phyloP scores from a whole-genome alignment of 1,140 invertebrate species.

The Psilanteris sp. region DNA sequence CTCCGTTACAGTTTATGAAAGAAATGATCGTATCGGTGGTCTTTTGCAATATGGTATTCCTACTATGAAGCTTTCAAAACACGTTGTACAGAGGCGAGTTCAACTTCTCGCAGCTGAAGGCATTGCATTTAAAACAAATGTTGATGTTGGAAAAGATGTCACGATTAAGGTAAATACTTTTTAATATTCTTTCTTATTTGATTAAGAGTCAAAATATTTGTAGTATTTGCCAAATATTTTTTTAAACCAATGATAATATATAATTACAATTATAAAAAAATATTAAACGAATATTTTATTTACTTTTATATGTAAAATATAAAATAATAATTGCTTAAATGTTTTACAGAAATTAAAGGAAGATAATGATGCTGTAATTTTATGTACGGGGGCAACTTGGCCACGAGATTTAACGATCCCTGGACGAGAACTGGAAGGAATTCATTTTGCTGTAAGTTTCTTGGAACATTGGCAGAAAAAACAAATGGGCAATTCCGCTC shows the following conservation, averaged over 20 bases:
- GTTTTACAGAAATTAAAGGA: slow-evolving; percentile 83
- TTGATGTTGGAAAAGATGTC: slow-evolving; percentile 95
- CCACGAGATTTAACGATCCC: slow-evolving; percentile 93
- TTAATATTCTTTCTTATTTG: no score
- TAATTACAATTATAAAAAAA: no score
- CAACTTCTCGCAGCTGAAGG: slow-evolving; percentile 94
- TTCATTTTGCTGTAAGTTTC: slow-evolving; percentile 99
- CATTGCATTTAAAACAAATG: slow-evolving; percentile 92
- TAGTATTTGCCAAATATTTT: no score
- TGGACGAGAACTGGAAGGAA: slow-evolving; percentile 92
- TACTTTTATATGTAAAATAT: no score
- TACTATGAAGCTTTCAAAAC: slow-evolving; percentile 97
- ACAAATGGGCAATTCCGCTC: slow-evolving; percentile 85
- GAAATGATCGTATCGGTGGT: slow-evolving; percentile 97
- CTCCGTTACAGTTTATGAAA: slow-evolving; percentile 95
- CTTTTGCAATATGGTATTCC: slow-evolving; percentile 98
- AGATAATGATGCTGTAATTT: slow-evolving; percentile 91
- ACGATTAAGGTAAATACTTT: slow-evolving; percentile 84
- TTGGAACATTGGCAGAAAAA: slow-evolving; percentile 98
- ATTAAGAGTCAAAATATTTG: no score
- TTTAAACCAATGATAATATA: no score
- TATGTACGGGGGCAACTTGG: slow-evolving; percentile 97
- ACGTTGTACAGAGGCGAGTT: slow-evolving; percentile 94
- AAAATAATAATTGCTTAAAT: no score
- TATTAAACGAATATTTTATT: no score